Evolutionary conservation across 2,113 vertebrate species (phyloP).

Genomic region (Coptodon rendalli): DNA sequence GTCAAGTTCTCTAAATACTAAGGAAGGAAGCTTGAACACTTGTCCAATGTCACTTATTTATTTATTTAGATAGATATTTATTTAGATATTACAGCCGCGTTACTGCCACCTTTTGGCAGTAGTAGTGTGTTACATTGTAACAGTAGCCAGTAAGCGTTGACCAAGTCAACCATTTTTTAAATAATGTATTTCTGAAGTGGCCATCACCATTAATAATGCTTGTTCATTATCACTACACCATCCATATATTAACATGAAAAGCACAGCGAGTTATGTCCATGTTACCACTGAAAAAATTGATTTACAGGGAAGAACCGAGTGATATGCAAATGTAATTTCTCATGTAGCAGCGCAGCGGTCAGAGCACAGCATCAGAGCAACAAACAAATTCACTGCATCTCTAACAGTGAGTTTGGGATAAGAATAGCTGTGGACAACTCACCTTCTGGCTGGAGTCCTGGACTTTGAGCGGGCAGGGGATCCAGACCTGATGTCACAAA

Average conservation of each 20-base stretch:
- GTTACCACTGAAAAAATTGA: neutral
- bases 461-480: constrained; percentile 71
- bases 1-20: neutral
- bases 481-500: constrained; percentile 59
- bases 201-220: neutral
- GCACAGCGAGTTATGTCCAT: neutral
- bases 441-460: constrained; percentile 72
- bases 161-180: neutral
- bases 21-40: neutral
- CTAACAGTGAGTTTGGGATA: neutral
- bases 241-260: neutral
- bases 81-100: neutral
- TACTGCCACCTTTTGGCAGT: neutral
- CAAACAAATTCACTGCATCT: neutral
- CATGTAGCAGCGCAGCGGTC: neutral
- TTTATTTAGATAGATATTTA: neutral
- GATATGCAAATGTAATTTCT: neutral
- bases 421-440: neutral
- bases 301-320: neutral
- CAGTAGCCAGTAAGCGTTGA: rapidly evolving
- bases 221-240: neutral
- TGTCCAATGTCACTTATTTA: neutral
- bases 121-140: neutral
- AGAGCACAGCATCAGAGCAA: neutral
- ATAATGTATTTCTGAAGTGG: neutral